These are phyloP conservation scores for Pterois miles DNA, from an alignment of 2,797 vertebrate genomes.

Conservation along the genomic window DNA sequence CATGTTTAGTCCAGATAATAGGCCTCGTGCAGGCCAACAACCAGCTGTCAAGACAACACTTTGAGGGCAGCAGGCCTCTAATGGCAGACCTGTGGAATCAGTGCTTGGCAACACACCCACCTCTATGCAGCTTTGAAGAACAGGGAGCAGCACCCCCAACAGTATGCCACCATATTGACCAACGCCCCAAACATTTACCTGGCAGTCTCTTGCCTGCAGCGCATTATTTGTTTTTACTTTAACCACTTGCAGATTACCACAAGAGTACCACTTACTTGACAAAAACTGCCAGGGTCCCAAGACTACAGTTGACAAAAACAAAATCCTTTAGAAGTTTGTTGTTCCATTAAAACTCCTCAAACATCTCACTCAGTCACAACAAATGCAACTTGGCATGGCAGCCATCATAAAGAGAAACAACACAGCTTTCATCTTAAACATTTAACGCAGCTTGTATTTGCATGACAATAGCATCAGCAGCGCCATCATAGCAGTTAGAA, in stretches of 20 bases:
- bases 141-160: neutral
- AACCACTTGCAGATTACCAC: neutral
- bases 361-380: neutral
- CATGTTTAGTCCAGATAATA: neutral
- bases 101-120: neutral
- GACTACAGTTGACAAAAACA: neutral
- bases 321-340: neutral
- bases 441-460: neutral
- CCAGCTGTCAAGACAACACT: neutral
- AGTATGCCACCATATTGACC: neutral
- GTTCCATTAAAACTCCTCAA: neutral
- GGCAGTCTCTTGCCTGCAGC: neutral
- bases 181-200: neutral
- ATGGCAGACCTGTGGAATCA: neutral
- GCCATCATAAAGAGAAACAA: neutral
- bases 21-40: neutral
- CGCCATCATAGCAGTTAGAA: neutral
- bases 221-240: neutral
- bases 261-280: neutral
- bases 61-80: neutral
- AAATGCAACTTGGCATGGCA: neutral
- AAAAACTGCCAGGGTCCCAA: neutral
- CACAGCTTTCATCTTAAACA: neutral
- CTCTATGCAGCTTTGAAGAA: neutral
- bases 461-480: neutral